A percentile compares a stretch with the other conserved stretches of the same genome.
Evolutionary conservation across 2,113 vertebrate genomes (phyloP).

Genomic region (Nothobranchius furzeri): DNA sequence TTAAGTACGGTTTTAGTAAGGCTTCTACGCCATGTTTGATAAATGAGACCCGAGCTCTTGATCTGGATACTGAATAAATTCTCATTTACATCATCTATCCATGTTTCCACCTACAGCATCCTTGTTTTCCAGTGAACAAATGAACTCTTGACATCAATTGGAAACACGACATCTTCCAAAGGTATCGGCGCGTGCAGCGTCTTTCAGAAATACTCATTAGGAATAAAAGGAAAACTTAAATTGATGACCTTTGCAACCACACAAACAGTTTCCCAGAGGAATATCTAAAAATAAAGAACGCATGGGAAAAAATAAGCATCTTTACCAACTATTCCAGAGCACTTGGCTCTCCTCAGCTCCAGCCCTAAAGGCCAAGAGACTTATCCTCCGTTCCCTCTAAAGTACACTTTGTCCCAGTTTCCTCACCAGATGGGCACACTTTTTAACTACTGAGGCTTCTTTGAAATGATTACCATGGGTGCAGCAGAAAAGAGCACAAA

Average conservation of each 20-base stretch:
- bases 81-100: background rate
- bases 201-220: conserved; percentile 33
- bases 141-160: conserved; percentile 21
- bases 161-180: conserved; percentile 14
- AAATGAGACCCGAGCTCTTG: too few species aligned
- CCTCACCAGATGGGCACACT: conserved; percentile 76
- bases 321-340: conserved; percentile 65
- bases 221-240: conserved; percentile 46
- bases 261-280: conserved; percentile 47
- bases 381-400: conserved; percentile 72
- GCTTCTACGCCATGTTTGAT: too few species aligned
- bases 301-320: conserved; percentile 57
- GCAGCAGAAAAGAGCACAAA: conserved; percentile 56
- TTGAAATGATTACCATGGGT: conserved; percentile 67
- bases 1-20: too few species aligned
- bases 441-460: conserved; percentile 70
- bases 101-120: background rate
- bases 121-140: background rate
- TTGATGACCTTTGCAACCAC: conserved; percentile 61
- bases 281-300: conserved; percentile 57
- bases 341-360: conserved; percentile 58
- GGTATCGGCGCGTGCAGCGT: conserved; percentile 9
- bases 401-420: conserved; percentile 81
- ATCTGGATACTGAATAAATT: background rate
- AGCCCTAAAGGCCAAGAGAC: conserved; percentile 70